Conservation (phyloP, 2,888 invertebrate genomes). For the Perizoma affinitatum region DNA sequence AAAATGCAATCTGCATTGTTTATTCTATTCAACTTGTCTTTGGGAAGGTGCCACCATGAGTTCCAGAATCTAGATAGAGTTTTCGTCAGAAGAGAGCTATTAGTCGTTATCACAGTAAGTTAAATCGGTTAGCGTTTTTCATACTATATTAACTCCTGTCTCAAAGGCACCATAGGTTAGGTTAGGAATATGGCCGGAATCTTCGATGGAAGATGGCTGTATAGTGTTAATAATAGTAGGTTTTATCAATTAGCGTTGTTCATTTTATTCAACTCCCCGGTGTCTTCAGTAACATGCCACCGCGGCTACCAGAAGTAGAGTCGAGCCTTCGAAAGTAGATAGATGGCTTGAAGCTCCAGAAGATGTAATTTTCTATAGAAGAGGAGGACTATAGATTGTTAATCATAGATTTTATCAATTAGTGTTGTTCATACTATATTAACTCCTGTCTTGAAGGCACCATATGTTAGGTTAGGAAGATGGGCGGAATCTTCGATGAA, state of each 20-base stretch:
- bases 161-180: conserved; percentile 71
- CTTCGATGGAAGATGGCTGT: not conserved
- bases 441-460: conserved; percentile 76
- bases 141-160: conserved; percentile 70
- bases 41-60: no score
- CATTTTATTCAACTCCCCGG: no score
- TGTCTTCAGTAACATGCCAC: no score
- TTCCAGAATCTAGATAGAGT: no score
- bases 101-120: no score
- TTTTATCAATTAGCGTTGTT: conserved; percentile 53
- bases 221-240: no score
- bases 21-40: no score
- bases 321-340: conserved; percentile 49
- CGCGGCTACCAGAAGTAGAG: no score
- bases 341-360: no score
- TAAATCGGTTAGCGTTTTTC: conserved; percentile 54
- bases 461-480: conserved; percentile 72
- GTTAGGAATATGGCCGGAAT: conserved; percentile 75
- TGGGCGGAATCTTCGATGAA: conserved; percentile 57
- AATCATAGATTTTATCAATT: conserved; percentile 2
- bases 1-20: no score
- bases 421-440: conserved; percentile 65
- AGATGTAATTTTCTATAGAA: conserved; percentile 51
- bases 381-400: no score
- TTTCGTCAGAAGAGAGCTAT: no score